These are phyloP conservation scores for Coendou prehensilis DNA, from an alignment of 2,797 vertebrate genomes.

Conservation along the genomic window DNA sequence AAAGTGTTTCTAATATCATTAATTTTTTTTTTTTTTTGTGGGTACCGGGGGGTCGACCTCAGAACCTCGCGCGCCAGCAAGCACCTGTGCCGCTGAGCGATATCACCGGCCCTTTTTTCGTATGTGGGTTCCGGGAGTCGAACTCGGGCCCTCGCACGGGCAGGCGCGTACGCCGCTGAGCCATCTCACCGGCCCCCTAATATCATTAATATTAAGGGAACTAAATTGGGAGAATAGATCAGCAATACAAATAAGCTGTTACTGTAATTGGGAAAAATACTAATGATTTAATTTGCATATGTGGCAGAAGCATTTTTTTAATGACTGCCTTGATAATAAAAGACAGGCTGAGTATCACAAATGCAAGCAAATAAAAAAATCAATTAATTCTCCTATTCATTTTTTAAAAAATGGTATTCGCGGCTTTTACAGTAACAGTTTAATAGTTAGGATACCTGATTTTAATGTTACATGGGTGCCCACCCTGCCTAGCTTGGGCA, in stretches of 20 bases:
- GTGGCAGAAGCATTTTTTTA: slow-evolving; percentile 58
- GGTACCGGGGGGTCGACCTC: no score
- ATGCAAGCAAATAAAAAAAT: slow-evolving; percentile 63
- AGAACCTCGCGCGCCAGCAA: no score
- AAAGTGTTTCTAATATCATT: slow-evolving; percentile 37
- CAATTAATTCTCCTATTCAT: slow-evolving; percentile 62
- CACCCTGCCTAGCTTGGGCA: slow-evolving; percentile 32
- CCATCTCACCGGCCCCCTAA: no score
- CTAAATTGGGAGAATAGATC: slow-evolving; percentile 63
- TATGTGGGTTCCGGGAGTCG: no score
- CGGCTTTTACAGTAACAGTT: slow-evolving; percentile 59
- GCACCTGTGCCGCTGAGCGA: no score
- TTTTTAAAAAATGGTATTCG: slow-evolving; percentile 45
- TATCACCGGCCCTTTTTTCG: no score
- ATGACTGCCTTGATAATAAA: slow-evolving; percentile 69
- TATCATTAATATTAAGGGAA: slow-evolving; percentile 38
- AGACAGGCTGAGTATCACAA: slow-evolving; percentile 66
- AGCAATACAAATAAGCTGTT: slow-evolving; percentile 66
- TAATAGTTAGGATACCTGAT: slow-evolving; percentile 67
- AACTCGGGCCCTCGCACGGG: no score
- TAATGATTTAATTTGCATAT: slow-evolving; percentile 77
- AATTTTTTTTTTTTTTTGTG: no score
- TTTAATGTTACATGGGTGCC: slow-evolving; percentile 66
- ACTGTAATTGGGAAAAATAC: slow-evolving; percentile 69
- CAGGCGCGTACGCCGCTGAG: no score